Conservation (phyloP, 2,113 vertebrate genomes). For the pig (Sus scrofa) region DNA sequence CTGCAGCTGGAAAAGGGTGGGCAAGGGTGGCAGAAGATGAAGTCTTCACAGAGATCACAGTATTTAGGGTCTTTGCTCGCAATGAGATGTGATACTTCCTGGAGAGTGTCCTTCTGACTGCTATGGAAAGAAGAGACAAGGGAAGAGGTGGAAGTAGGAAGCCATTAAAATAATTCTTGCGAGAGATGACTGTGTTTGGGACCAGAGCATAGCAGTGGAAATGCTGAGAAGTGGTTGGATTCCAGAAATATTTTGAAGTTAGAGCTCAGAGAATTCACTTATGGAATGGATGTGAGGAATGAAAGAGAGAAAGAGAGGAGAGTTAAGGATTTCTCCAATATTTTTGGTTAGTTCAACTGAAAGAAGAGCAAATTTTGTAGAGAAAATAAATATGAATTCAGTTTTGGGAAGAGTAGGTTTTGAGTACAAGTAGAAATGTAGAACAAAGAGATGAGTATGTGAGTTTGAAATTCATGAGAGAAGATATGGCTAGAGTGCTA, state of each 20-base stretch:
- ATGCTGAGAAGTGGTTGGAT: neutral
- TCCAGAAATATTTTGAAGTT: constrained; percentile 12
- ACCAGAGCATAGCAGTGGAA: neutral
- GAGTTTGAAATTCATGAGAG: neutral
- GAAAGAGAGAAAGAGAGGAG: neutral
- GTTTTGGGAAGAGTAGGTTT: neutral
- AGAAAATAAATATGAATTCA: neutral
- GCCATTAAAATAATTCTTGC: neutral
- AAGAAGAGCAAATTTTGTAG: neutral
- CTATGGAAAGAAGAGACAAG: neutral
- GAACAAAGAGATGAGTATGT: neutral
- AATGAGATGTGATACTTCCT: neutral
- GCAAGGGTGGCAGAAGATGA: neutral
- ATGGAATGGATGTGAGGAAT: neutral
- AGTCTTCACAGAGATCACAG: neutral
- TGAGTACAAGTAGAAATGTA: neutral
- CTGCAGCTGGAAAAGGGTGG: neutral
- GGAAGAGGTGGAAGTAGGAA: neutral
- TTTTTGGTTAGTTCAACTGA: neutral
- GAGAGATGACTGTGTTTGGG: neutral
- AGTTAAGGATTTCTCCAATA: neutral
- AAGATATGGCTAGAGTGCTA: neutral
- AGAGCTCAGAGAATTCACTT: neutral
- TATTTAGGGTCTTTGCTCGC: neutral
- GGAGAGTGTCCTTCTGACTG: neutral